Evolutionary conservation across 2,888 invertebrate species (phyloP), one percentile per base, ranked within the genome.

Genomic region (Troides helena): DNA sequence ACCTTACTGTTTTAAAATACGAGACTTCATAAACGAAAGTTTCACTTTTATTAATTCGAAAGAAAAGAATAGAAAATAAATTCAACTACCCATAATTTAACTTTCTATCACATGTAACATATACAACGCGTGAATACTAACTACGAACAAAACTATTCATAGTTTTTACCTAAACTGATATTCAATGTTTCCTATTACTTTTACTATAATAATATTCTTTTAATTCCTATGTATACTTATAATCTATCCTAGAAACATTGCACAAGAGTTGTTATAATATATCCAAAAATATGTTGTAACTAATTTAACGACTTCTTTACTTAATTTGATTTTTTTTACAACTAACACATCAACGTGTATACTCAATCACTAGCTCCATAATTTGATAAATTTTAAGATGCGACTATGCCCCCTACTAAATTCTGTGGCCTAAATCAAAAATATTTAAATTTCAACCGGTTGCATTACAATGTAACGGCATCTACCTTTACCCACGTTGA

Each of bases 21-120:
- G 5, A 17, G 14, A 1, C 2, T 50, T 14, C 50, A 14, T 5
- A 50, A 50, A 50, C 14, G 18, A 5, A 1, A 50, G 17, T 50
- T 50, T 50, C 14, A 50, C 50, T 50, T 50, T 50, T 18, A 2
- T 17, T 50, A 14, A 21, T 23, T 57, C 53, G 50, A 63, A 50
- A 63, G 50, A 53, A 39, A 30, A 56, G n/a, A 39, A n/a, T 57
- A 65, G 43, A 23, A 65, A 65, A 23, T 65, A 18, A 43, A 65
- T 58, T 65, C 59, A 43, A 43, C 39, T 30, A 5, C 23, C 30
- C 8, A 30, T 53, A 50, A 39, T 58, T 18, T 64, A 25, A 65
- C 65, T 58, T 65, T 65, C 58, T 39, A 17, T 3, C 59, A 58
- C 65, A 65, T 46, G 58, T 58, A 58, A 39, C 39, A 39, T 7